phyloP scores from a whole-genome alignment of 1,140 invertebrate genomes.

The Trichonephila inaurata region DNA sequence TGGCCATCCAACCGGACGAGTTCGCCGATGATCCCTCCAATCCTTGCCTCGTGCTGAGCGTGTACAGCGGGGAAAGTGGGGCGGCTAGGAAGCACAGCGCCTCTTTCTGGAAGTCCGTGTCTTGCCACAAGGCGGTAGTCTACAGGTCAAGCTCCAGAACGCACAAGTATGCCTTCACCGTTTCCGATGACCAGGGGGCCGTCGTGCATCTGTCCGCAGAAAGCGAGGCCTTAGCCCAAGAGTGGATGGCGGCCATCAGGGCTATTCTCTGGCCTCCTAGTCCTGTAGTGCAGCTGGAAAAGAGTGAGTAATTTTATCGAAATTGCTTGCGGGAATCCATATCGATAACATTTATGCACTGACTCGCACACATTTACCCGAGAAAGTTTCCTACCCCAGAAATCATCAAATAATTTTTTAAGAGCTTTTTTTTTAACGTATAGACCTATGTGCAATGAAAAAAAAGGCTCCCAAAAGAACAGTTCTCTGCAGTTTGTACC shows the following conservation, averaged over 20 bases:
- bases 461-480: too few species aligned
- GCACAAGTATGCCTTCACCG: conserved; percentile 73
- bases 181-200: conserved; percentile 61
- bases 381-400: too few species aligned
- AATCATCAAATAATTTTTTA: too few species aligned
- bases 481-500: too few species aligned
- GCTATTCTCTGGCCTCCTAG: conserved; percentile 75
- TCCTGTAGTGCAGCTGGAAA: conserved; percentile 75
- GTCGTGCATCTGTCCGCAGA: conserved; percentile 74
- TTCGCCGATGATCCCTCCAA: conserved; percentile 32
- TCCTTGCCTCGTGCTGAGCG: conserved; percentile 47
- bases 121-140: conserved; percentile 55
- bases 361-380: too few species aligned
- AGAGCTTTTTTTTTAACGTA: too few species aligned
- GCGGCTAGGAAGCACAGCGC: conserved; percentile 27
- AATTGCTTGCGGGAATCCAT: too few species aligned
- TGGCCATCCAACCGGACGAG: conserved; percentile 62
- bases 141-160: conserved; percentile 72
- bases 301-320: conserved; percentile 59
- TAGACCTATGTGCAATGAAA: too few species aligned
- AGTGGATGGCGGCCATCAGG: conserved; percentile 77
- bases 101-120: conserved; percentile 58
- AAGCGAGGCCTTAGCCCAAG: conserved; percentile 71
- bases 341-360: too few species aligned
- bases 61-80: conserved; percentile 36